Base-by-base conservation (phyloP, 1,140 invertebrate species). In the Drosophila mayri region DNA sequence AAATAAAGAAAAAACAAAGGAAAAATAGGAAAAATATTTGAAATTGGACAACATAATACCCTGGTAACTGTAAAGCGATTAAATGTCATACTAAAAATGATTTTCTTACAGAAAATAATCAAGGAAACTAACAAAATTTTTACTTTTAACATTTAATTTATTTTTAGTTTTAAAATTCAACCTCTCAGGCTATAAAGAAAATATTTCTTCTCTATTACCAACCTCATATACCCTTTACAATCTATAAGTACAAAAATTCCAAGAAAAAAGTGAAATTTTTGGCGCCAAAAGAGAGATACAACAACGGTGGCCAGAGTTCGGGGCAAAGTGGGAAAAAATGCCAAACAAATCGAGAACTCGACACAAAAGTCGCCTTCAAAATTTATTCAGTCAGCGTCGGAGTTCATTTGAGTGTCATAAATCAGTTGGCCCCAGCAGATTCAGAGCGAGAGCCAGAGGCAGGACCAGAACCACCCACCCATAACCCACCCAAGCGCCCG, bases 391-490 rank as follows among this genome's bases (percentile, higher is more conserved):
- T 88, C 78, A 76, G 76, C 84, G 85, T 90, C 85, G 81, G 81
- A 90, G 85, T 88, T 90, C 85, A 90, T 90, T 90, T 88, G 78
- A 88, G 85, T 84, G 78, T 79, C 85, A 90, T 90, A 90, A 90
- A 90, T 90, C 85, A 90, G 85, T 73, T 79, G 59, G 44, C 68
- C 77, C 47, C 70, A 55, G 38, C 47, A 70, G 46, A 64, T 37
- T 6, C 25, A 22, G 8, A 25, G 12, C 55, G 30, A 54, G 62
- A 55, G 46, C 54, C 43, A 55, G 14, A 30, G 46, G 16, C 43
- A 22, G 16, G 40, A 35, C 30, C 52, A 62, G 18, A 61, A n/a
- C 57, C 55, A 75, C 58, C 58, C 55, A 59, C 32, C 47, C 43
- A 44, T 28, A 41, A 44, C 46, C 49, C 49, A 22, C 54, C 55